phyloP scores from a whole-genome alignment of 2,113 vertebrate species.

The Spheniscus mendiculus region DNA sequence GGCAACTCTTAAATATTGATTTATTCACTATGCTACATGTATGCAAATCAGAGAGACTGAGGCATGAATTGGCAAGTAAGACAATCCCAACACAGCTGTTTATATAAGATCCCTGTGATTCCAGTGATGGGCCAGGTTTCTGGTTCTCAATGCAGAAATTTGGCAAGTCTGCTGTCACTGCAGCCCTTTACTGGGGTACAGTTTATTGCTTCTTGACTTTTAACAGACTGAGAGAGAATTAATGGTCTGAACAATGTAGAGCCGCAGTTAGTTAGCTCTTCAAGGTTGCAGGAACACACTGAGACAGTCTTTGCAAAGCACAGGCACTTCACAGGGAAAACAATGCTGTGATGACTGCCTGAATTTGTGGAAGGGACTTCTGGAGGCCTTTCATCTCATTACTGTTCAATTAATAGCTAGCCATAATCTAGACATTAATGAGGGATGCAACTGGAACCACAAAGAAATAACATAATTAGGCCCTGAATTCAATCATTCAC shows the following conservation, averaged over 20 bases:
- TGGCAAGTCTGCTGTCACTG: neutral
- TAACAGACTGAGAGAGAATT: neutral
- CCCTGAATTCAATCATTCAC: neutral
- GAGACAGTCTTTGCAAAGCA: neutral
- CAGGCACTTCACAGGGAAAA: neutral
- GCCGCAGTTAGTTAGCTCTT: neutral
- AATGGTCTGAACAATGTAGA: neutral
- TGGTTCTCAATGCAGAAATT: neutral
- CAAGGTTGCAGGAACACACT: neutral
- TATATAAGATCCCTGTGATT: neutral
- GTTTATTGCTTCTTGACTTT: neutral
- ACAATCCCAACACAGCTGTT: neutral
- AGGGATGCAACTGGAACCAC: neutral
- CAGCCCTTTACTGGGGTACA: neutral
- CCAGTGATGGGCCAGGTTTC: neutral
- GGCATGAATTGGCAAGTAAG: neutral
- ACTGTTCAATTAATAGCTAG: slow-evolving; percentile 18
- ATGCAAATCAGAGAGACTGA: neutral
- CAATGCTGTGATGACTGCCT: neutral
- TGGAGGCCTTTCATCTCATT: slow-evolving; percentile 27
- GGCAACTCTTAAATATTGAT: neutral
- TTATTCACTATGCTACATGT: neutral
- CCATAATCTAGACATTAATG: slow-evolving; percentile 15
- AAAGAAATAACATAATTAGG: slow-evolving; percentile 34
- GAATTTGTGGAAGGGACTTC: neutral